phyloP scores from a whole-genome alignment of 2,113 vertebrate genomes.

The Salvator merianae region DNA sequence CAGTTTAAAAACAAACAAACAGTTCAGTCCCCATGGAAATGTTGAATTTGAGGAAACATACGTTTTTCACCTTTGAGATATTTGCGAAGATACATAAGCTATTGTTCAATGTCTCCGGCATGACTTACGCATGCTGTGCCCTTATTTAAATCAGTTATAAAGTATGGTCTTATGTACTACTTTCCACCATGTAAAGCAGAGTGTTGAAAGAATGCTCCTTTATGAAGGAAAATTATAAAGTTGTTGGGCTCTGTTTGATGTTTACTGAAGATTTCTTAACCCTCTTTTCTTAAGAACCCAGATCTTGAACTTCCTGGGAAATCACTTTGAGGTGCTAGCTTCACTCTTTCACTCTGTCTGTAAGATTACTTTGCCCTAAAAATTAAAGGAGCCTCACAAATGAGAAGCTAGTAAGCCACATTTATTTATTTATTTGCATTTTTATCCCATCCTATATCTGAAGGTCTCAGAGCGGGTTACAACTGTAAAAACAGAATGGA shows the following conservation, averaged over 20 bases:
- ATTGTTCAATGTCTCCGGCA: conserved; percentile 37
- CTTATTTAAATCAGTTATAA: neutral
- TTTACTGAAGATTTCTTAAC: neutral
- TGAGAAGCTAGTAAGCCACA: neutral
- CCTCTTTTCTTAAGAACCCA: neutral
- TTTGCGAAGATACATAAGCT: conserved; percentile 9
- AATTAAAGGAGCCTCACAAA: neutral
- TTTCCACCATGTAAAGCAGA: neutral
- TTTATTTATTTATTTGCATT: too few species aligned
- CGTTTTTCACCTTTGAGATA: conserved; percentile 42
- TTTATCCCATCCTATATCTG: too few species aligned
- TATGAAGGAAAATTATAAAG: neutral
- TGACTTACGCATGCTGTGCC: conserved; percentile 30
- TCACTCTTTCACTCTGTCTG: neutral
- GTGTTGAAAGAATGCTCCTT: neutral
- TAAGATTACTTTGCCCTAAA: neutral
- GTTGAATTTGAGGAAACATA: conserved; percentile 17
- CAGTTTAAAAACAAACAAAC: conserved; percentile 9
- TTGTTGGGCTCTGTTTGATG: neutral
- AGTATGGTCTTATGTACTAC: neutral
- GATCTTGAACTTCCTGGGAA: neutral
- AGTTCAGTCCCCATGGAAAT: neutral
- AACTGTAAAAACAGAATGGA: too few species aligned
- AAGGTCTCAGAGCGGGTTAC: too few species aligned
- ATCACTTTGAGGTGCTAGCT: neutral